A percentile compares a stretch with the other conserved stretches of the same genome.
Conservation (phyloP, 2,888 invertebrate genomes). For the Drosophila dives region DNA sequence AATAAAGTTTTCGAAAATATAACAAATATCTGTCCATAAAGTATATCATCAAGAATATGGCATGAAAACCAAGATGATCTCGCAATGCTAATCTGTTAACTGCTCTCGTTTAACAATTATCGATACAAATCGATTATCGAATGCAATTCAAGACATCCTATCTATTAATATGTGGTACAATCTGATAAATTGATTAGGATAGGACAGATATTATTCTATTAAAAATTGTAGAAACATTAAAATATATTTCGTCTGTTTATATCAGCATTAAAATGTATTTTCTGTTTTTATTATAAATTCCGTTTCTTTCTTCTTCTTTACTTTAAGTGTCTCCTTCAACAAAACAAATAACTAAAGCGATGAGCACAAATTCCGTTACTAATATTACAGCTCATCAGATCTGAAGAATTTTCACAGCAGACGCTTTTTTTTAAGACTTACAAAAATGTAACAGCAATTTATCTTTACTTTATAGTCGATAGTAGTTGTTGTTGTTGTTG, state of each 20-base stretch:
- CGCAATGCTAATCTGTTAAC: background rate
- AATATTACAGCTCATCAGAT: conserved; percentile 11
- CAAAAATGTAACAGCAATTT: conserved; percentile 3
- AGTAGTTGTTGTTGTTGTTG: background rate
- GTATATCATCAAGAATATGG: background rate
- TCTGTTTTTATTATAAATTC: background rate
- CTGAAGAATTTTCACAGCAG: background rate
- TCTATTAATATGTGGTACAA: background rate
- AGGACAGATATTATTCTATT: background rate
- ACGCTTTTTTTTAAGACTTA: conserved; percentile 14
- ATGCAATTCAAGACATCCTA: no score
- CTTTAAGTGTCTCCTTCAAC: conserved; percentile 3
- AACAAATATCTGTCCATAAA: background rate
- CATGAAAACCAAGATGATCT: background rate
- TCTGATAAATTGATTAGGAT: background rate
- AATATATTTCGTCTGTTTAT: background rate
- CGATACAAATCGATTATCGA: background rate
- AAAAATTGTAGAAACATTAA: background rate
- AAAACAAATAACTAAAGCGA: conserved; percentile 7
- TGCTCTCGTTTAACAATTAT: background rate
- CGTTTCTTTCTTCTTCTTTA: background rate
- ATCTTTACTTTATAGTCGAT: conserved; percentile 2
- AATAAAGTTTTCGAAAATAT: background rate
- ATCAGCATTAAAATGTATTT: background rate
- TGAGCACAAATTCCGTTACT: background rate